Evolutionary conservation across 2,888 invertebrate genomes (phyloP), one percentile per base, ranked within the genome.

Genomic region (Watsonalla binaria): DNA sequence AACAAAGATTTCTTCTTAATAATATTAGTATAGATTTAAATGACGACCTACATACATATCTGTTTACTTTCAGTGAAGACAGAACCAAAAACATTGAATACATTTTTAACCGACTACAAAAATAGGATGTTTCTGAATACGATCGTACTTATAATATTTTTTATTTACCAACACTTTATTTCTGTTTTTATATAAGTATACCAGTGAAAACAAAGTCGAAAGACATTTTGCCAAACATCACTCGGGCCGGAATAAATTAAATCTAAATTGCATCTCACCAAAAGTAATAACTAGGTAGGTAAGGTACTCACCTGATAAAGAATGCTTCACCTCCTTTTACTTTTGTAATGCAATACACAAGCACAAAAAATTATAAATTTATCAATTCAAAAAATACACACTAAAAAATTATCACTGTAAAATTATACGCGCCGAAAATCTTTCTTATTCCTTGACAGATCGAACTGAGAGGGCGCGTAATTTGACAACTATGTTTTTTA

Each of bases 281-380:
- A 63, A 53, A 65, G 66, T 70, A 69, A 68, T 65, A 58, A 47
- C 53, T 59, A 60, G 65, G 65, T 66, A 68, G 72, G 63, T 62
- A 76, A 68, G 72, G 63, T 62, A 76, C 86, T 86, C 68, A 86
- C 86, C 84, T 76, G 77, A 72, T 71, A 65, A 73, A 67, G 74
- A 78, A 60, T 66, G 78, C 80, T 77, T 81, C 84, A 84, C 84
- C 80, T 81, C 84, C 84, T 85, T 85, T 84, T 85, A 82, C 82
- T 84, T 84, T 84, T 70, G 60, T 66, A 70, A 62, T 37, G 61
- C 65, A 69, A 67, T 65, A 71, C 72, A 77, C 68, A 62, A 68
- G 74, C 72, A 70, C 63, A 63, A 66, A 59, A 42, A 11, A 61
- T 57, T 53, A 55, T 51, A 66, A 65, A 55, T 55, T 47, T 59